Conservation (phyloP, 2,113 vertebrate species). For the Mustela nigripes region DNA sequence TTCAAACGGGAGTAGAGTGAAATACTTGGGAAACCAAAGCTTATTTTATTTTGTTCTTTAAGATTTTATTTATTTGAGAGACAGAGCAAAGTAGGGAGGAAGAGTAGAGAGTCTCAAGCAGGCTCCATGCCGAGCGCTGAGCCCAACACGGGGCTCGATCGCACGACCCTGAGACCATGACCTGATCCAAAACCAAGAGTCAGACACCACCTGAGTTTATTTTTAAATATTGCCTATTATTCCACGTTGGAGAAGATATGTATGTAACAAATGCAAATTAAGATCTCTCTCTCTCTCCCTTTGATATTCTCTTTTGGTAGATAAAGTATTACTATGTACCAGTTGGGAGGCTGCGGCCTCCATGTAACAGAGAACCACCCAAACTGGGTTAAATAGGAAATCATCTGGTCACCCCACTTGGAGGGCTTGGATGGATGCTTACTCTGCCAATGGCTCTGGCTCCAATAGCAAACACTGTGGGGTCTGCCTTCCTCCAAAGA, state of each 20-base stretch:
- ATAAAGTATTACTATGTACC: neutral
- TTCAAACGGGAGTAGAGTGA: neutral
- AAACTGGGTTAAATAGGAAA: neutral
- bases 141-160: neutral
- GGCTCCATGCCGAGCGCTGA: accelerated
- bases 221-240: neutral
- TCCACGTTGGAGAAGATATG: neutral
- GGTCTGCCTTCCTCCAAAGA: neutral
- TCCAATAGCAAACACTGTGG: accelerated
- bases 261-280: neutral
- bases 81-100: neutral
- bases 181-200: neutral
- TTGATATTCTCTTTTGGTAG: neutral
- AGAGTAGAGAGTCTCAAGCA: neutral
- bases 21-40: neutral
- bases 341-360: too few species aligned
- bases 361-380: neutral
- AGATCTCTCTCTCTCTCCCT: neutral
- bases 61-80: neutral
- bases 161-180: neutral
- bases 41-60: neutral
- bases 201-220: neutral
- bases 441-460: too few species aligned
- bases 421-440: neutral
- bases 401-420: accelerated